Conservation (phyloP, 2,113 vertebrate genomes). For the Trichomycterus rosablanca region DNA sequence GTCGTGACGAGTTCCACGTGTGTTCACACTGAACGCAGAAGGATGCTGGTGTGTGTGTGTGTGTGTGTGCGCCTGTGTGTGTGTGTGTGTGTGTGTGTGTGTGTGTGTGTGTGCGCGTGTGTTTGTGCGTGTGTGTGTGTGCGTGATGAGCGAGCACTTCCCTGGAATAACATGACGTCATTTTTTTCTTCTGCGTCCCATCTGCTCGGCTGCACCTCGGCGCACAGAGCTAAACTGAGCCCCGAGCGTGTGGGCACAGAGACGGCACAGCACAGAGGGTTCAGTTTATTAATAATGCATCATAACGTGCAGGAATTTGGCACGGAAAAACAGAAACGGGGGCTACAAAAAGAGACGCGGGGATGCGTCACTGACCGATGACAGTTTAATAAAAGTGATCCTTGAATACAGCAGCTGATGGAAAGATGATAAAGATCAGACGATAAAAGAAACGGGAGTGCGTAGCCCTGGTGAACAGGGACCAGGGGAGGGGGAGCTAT, state of each 20-base stretch:
- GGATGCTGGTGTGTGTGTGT: no score
- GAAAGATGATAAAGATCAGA: no score
- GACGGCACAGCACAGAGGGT: neutral
- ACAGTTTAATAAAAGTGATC: no score
- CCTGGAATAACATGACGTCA: neutral
- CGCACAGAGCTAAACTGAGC: neutral
- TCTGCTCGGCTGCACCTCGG: neutral
- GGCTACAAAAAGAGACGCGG: no score
- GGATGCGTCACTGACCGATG: no score
- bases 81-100: no score
- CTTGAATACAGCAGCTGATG: no score
- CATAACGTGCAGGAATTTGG: neutral
- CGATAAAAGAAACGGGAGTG: no score
- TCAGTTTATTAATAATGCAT: neutral
- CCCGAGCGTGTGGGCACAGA: neutral
- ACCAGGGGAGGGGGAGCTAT: conserved; percentile 32
- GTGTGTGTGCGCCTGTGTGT: no score
- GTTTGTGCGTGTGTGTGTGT: no score
- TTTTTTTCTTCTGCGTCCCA: neutral
- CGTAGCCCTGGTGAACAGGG: neutral
- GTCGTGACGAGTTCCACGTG: conserved; percentile 14
- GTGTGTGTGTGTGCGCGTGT: no score
- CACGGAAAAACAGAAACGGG: neutral
- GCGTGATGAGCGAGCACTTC: neutral
- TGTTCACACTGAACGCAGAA: neutral